Percentiles rank a stretch among this genome's conserved stretches.
Evolutionary conservation across 37 sponge, comb jelly and placozoan species (phyloP).

Genomic region (Agelas oroides): DNA sequence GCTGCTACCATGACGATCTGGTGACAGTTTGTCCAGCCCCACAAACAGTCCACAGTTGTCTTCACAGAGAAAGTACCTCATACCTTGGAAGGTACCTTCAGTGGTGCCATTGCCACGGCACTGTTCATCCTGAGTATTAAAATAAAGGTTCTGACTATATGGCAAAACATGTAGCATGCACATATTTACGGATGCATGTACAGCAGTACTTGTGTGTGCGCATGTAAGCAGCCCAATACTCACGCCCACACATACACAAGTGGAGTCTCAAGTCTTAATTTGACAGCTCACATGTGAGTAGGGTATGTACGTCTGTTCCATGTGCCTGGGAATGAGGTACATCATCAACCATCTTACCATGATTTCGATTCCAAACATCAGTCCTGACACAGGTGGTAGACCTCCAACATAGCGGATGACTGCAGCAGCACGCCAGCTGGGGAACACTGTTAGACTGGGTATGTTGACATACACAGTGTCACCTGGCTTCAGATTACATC

Average conservation of each 20-base stretch:
- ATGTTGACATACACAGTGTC: constrained; percentile 33
- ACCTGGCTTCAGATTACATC: constrained; percentile 13
- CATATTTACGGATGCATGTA: too few relatives aligned
- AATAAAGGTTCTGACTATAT: too few relatives aligned
- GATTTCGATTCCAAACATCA: constrained; percentile 75
- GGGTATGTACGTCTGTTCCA: too few relatives aligned
- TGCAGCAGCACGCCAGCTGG: constrained; percentile 7
- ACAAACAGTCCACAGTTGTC: constrained; percentile 69
- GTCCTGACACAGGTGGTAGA: constrained; percentile 27
- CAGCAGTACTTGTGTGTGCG: too few relatives aligned
- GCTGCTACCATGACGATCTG: too few relatives aligned
- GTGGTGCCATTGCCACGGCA: constrained; percentile 37
- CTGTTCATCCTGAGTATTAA: constrained; percentile 25
- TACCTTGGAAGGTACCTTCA: constrained; percentile 51
- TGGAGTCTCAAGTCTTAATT: too few relatives aligned
- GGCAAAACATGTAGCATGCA: too few relatives aligned
- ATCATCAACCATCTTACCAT: constrained; percentile 8
- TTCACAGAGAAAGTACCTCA: constrained; percentile 53
- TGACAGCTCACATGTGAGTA: too few relatives aligned
- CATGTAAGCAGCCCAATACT: too few relatives aligned
- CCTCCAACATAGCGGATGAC: constrained; percentile 40
- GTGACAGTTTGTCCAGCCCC: constrained; percentile 36
- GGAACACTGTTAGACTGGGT: not conserved
- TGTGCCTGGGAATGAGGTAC: too few relatives aligned
- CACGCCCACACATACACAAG: too few relatives aligned